A percentile compares a stretch with the other conserved stretches of the same genome.
phyloP scores from a whole-genome alignment of 2,113 vertebrate genomes.

The Ciconia stormi region DNA sequence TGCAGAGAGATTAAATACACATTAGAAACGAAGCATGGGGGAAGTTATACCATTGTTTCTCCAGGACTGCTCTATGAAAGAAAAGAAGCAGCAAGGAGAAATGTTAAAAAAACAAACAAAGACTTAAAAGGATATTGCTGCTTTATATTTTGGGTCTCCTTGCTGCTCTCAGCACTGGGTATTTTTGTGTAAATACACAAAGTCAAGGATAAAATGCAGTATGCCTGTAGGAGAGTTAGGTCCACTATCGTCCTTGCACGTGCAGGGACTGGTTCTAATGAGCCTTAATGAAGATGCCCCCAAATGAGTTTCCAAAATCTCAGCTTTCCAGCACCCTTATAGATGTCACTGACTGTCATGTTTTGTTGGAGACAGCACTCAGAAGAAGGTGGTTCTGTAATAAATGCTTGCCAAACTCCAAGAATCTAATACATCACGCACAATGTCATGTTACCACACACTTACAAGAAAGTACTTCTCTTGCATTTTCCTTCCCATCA shows the following conservation, averaged over 20 bases:
- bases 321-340: background rate
- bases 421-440: background rate
- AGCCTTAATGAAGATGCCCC: background rate
- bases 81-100: background rate
- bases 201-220: background rate
- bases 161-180: background rate
- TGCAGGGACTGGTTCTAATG: background rate
- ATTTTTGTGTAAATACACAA: background rate
- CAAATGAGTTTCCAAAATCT: background rate
- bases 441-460: background rate
- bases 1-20: conserved; percentile 7
- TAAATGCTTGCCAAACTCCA: background rate
- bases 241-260: background rate
- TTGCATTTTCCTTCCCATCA: background rate
- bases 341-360: background rate
- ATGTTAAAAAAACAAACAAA: background rate
- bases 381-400: background rate
- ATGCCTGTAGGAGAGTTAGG: background rate
- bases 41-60: background rate
- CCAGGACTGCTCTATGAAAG: background rate
- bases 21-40: background rate
- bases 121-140: background rate
- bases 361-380: background rate
- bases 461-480: background rate
- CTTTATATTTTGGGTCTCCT: background rate